Base-by-base conservation (phyloP, 2,888 invertebrate genomes). In the Apotomis capreana region DNA sequence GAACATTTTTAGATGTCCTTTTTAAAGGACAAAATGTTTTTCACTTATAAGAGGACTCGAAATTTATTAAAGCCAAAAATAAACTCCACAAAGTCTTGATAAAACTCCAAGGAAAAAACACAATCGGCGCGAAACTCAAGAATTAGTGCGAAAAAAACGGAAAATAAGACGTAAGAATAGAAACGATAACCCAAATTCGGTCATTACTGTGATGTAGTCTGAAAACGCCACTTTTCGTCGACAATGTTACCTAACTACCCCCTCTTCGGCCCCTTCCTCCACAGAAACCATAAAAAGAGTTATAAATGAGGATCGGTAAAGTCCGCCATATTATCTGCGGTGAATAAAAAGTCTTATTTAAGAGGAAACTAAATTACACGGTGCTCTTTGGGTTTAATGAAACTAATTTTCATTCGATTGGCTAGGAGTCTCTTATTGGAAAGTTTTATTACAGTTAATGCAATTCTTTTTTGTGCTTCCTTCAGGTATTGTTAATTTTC, bases 361-460 rank as follows among this genome's bases (percentile, higher is more conserved):
- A 74, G 64, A 69, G 52, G 54, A 55, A 61, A 68, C 60, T 70
- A 71, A 74, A 65, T 74, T 71, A 73, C 68, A 26, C 37, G 77
- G 76, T 73, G 69, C 63, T 81, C 79, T 78, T 79, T 74, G 75
- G 76, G 75, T 73, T 78, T 86, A 85, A 87, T 83, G 80, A 79
- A 89, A 83, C 82, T 83, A 87, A 88, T 88, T 87, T 79, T 81
- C 80, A 85, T 84, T 81, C 84, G 83, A 81, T 86, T 84, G 79
- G 79, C 75, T 8, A 4, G 54, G 8, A 26, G 9, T 57, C 52
- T 78, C 77, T 80, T 83, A 83, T 80, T 79, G 82, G 36, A 5
- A n/a, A 55, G 46, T 62, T 36, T 44, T 51, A 37, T 49, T 57
- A 40, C 46, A 58, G 57, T 36, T 69, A 62, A 58, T 15, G 49